Conservation (phyloP, 92 coral and sea anemone species). For the Umimayanthus kanabou region DNA sequence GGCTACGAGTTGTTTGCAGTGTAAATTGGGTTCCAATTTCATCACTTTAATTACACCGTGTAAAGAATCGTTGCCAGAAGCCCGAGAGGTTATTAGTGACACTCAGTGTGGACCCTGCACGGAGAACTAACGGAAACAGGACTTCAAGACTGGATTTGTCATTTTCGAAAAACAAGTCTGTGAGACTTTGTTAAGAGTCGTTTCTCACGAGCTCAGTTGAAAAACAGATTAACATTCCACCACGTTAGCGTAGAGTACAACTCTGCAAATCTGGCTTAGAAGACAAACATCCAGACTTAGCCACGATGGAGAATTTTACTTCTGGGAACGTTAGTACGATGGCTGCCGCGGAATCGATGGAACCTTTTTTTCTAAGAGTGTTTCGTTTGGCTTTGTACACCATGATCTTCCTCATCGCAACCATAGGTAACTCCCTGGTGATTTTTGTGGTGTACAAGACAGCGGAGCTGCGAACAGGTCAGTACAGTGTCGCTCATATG, state of each 20-base stretch:
- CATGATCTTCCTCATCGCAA: constrained; percentile 86
- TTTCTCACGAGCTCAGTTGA: not conserved
- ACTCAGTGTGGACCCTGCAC: not conserved
- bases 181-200: not conserved
- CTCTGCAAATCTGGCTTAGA: constrained; percentile 1
- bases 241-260: not conserved
- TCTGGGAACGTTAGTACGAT: constrained; percentile 23
- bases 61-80: constrained; percentile 33
- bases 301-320: constrained; percentile 19
- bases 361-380: constrained; percentile 86
- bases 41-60: constrained; percentile 43
- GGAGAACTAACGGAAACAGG: not conserved
- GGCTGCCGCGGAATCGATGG: constrained; percentile 23
- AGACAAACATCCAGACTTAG: not conserved
- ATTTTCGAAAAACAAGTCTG: not conserved
- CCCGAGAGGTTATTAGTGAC: constrained; percentile 11
- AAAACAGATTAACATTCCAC: constrained; percentile 27
- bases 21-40: constrained; percentile 45
- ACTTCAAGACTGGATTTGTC: not conserved
- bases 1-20: constrained; percentile 32
- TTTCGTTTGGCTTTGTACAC: constrained; percentile 76
- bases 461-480: constrained; percentile 87
- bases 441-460: constrained; percentile 96
- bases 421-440: constrained; percentile 89
- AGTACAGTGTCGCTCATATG: not conserved